Conservation (phyloP, 2,113 vertebrate genomes). For the Peromyscus californicus region DNA sequence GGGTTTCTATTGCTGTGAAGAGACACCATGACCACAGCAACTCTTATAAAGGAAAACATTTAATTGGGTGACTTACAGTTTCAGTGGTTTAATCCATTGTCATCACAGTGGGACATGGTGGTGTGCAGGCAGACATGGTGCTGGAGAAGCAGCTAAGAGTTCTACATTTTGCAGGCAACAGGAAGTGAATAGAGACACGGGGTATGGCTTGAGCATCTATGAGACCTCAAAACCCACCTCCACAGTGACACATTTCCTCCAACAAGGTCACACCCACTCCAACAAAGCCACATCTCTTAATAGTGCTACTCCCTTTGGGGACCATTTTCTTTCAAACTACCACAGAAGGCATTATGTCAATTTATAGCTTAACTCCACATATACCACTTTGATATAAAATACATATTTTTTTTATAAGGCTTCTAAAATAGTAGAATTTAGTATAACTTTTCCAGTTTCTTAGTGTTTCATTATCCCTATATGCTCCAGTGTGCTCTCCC, state of each 20-base stretch:
- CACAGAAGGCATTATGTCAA: background rate
- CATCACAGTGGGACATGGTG: background rate
- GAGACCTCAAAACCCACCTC: background rate
- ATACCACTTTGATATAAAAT: background rate
- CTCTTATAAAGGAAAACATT: too few species aligned
- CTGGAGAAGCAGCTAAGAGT: background rate
- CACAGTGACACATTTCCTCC: background rate
- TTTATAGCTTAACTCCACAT: background rate
- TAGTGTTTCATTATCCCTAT: background rate
- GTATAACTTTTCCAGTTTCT: background rate
- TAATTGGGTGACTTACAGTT: too few species aligned
- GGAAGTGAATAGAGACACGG: background rate
- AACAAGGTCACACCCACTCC: background rate
- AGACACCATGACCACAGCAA: too few species aligned
- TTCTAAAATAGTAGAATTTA: background rate
- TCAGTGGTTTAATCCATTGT: too few species aligned
- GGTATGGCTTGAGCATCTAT: background rate
- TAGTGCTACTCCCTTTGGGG: background rate
- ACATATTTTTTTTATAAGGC: background rate
- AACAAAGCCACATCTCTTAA: background rate
- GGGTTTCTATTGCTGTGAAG: too few species aligned
- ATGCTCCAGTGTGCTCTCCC: background rate
- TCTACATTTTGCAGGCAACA: background rate
- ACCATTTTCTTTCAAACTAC: background rate
- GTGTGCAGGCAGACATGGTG: background rate